Percentiles rank a stretch among this genome's conserved stretches.
Conservation (phyloP, 2,113 vertebrate genomes). For the Micronycteris hirsuta region DNA sequence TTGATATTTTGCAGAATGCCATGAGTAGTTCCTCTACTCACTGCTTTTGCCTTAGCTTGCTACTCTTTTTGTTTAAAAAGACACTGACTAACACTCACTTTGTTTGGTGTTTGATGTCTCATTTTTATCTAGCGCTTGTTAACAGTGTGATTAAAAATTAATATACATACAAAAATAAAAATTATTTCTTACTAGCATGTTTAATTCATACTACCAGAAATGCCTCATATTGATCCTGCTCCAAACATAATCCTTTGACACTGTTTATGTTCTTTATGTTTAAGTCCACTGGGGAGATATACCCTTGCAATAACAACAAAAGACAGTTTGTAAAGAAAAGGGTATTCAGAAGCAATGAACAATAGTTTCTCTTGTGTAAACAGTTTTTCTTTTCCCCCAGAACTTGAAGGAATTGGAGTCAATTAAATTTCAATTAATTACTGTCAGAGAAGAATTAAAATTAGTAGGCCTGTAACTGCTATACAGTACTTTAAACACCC, state of each 20-base stretch:
- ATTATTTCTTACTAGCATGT: not conserved
- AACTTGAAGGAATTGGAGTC: not conserved
- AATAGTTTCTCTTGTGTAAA: not conserved
- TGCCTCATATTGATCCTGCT: not conserved
- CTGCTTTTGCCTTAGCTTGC: not conserved
- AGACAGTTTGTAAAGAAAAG: constrained; percentile 19
- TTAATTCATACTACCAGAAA: constrained; percentile 25
- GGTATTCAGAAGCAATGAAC: not conserved
- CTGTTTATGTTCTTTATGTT: not conserved
- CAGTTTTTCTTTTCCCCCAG: not conserved
- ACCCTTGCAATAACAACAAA: not conserved
- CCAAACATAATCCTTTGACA: not conserved
- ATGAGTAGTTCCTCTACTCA: not conserved
- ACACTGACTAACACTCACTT: not conserved
- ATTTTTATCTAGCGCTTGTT: constrained; percentile 4
- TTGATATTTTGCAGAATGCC: constrained; percentile 10
- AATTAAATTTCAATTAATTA: constrained; percentile 12
- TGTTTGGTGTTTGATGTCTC: not conserved
- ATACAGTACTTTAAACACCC: not conserved
- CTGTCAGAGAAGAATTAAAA: not conserved
- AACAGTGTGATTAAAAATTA: constrained; percentile 21
- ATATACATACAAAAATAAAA: constrained; percentile 18
- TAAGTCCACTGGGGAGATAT: not conserved
- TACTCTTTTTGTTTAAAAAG: not conserved
- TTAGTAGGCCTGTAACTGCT: not conserved